Percentiles rank a stretch among this genome's conserved stretches.
Evolutionary conservation across 1,140 invertebrate genomes (phyloP).

Genomic region (Phymastichus coffea): DNA sequence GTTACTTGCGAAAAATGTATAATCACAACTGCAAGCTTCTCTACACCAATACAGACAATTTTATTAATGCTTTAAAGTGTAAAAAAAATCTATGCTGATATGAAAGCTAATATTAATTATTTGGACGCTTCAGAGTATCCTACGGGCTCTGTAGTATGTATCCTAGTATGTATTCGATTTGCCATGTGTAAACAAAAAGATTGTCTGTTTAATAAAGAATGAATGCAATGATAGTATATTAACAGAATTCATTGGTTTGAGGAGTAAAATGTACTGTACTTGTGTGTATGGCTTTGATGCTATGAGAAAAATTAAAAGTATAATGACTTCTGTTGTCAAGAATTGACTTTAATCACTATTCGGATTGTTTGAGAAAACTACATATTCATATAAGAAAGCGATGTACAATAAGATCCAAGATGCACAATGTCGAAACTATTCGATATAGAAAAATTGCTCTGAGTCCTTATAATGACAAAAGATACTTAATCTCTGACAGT

Average conservation of each 20-base stretch:
- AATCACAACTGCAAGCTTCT: too few relatives aligned
- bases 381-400: not conserved
- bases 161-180: too few relatives aligned
- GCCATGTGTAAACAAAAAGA: too few relatives aligned
- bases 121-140: too few relatives aligned
- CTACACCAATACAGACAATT: too few relatives aligned
- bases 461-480: not conserved
- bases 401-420: not conserved
- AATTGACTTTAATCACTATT: not conserved
- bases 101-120: too few relatives aligned
- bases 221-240: not conserved
- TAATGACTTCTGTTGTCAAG: not conserved
- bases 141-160: too few relatives aligned
- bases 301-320: not conserved
- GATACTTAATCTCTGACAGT: not conserved
- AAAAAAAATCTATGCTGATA: too few relatives aligned
- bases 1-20: too few relatives aligned
- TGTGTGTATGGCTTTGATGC: not conserved
- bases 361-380: not conserved
- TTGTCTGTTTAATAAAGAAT: not conserved
- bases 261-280: too few relatives aligned
- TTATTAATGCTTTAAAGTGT: too few relatives aligned
- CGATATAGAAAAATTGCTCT: not conserved
- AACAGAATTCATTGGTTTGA: too few relatives aligned
- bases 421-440: not conserved